Conservation (phyloP, 1,140 invertebrate species). For the Diorhabda carinulata region DNA sequence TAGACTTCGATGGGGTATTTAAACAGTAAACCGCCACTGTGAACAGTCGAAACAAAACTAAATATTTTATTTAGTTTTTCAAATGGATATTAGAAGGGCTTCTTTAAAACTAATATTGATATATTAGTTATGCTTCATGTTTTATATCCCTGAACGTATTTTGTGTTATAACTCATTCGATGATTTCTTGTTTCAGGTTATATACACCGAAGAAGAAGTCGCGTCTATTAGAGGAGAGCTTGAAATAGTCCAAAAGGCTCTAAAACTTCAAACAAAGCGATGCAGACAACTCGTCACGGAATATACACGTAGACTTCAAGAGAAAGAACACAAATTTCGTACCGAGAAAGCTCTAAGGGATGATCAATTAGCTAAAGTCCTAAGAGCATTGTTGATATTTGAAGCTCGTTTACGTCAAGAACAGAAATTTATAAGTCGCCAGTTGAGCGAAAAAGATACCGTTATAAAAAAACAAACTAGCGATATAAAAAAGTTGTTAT, state of each 20-base stretch:
- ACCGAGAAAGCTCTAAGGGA: conserved; percentile 60
- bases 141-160: no score
- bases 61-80: no score
- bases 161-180: no score
- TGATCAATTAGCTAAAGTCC: conserved; percentile 62
- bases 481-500: conserved; percentile 60
- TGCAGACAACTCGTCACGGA: conserved; percentile 57
- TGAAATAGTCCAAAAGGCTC: conserved; percentile 58
- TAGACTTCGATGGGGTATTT: no score
- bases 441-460: conserved; percentile 66
- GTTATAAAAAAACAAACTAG: conserved; percentile 65
- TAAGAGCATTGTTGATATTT: conserved; percentile 64
- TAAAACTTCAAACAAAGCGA: conserved; percentile 60
- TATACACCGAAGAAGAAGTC: conserved; percentile 49
- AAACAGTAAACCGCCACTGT: no score
- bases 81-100: no score
- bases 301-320: conserved; percentile 58
- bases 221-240: conserved; percentile 53
- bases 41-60: no score
- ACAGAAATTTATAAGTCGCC: conserved; percentile 65
- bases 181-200: conserved; percentile 25
- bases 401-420: conserved; percentile 70
- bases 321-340: conserved; percentile 56
- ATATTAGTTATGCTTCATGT: no score
- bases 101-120: no score